Evolutionary conservation across 2,797 vertebrate species (phyloP).

Genomic region (Serranus cabrilla): DNA sequence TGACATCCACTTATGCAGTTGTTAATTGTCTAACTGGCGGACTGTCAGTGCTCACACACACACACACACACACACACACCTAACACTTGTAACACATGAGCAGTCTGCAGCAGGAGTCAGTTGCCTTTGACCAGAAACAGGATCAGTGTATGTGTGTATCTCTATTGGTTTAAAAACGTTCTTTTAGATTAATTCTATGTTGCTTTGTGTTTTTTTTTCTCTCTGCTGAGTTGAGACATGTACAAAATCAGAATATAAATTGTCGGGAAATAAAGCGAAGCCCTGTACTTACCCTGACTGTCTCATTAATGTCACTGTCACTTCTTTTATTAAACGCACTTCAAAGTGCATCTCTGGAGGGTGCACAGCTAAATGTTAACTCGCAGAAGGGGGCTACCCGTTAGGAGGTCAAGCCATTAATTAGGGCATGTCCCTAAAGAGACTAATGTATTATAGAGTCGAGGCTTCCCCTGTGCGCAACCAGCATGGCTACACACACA

Average conservation of each 20-base stretch:
- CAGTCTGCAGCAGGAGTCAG: conserved; percentile 54
- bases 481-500: conserved; percentile 63
- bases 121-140: conserved; percentile 64
- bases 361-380: conserved; percentile 84
- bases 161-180: conserved; percentile 63
- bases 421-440: conserved; percentile 84
- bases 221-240: conserved; percentile 70
- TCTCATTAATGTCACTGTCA: conserved; percentile 79
- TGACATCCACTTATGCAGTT: conserved; percentile 47
- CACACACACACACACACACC: conserved; percentile 23
- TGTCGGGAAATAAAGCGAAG: conserved; percentile 81
- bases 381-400: conserved; percentile 81
- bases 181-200: conserved; percentile 66
- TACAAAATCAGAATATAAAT: conserved; percentile 78
- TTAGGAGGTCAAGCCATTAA: conserved; percentile 87
- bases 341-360: conserved; percentile 80
- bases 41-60: conserved; percentile 46
- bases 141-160: conserved; percentile 57
- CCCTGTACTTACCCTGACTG: conserved; percentile 65
- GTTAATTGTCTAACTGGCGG: conserved; percentile 38
- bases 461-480: conserved; percentile 75
- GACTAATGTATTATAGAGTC: conserved; percentile 77
- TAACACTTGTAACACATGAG: conserved; percentile 35
- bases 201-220: conserved; percentile 72
- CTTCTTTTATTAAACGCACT: conserved; percentile 78